These are phyloP conservation scores for Stichodactyla mertensii DNA, from an alignment of 64 coral and sea anemone species.

Conservation along the genomic window DNA sequence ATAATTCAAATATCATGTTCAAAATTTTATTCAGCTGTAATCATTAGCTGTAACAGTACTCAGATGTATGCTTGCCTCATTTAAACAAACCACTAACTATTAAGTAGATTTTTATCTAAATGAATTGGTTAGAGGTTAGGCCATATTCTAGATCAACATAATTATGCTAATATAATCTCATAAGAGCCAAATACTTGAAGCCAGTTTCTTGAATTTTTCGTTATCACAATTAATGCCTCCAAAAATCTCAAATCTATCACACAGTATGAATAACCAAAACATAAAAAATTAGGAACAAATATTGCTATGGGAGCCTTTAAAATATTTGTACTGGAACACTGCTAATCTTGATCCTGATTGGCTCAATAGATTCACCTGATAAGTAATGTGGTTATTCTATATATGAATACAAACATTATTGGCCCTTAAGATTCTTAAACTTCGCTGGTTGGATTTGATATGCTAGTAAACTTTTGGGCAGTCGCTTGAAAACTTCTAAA, in stretches of 20 bases:
- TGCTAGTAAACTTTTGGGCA: background rate
- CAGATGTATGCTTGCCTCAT: background rate
- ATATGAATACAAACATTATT: background rate
- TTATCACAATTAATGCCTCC: background rate
- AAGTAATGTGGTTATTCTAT: background rate
- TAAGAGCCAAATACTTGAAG: background rate
- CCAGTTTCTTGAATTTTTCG: background rate
- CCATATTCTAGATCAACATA: background rate
- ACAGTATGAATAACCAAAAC: background rate
- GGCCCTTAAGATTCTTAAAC: background rate
- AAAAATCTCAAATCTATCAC: background rate
- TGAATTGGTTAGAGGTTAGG: slow-evolving; percentile 3
- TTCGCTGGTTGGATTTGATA: background rate
- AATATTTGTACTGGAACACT: background rate
- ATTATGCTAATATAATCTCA: background rate
- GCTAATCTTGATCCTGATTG: background rate
- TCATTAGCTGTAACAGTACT: no score
- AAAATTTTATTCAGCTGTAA: background rate
- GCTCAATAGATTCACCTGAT: slow-evolving; percentile 7
- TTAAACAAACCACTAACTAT: background rate
- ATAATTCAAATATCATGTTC: background rate
- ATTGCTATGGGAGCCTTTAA: background rate
- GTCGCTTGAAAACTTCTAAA: background rate
- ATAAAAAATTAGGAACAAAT: slow-evolving; percentile 10
- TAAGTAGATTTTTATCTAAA: background rate